Base-by-base conservation (phyloP, 2,888 invertebrate genomes). In the Caradrina kadenii region DNA sequence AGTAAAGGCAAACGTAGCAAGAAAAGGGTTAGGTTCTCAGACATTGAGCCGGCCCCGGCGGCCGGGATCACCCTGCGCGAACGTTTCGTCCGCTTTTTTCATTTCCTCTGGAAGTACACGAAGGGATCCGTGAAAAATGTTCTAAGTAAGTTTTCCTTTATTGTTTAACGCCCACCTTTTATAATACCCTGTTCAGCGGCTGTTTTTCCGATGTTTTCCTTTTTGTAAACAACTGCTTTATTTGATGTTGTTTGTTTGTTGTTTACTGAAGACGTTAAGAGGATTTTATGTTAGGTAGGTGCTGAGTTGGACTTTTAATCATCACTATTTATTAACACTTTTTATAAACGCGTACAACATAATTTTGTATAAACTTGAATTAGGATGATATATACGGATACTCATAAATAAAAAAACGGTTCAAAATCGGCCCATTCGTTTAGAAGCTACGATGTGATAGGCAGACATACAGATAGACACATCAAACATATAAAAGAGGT, bases 11-110 rank as follows among this genome's bases (percentile, higher is more conserved):
- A 85, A 76, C 80, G 80, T 70, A 55, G 54, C 53, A 94, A 93
- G 91, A 94, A 95, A 91, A 91, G 89, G 88, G 94, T 95, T 82
- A 89, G 91, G 82, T 95, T 95, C 82, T 88, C 86, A 76, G 94
- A 93, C 84, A 82, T 80, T 48, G 91, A 91, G 62, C 87, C 87
- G 76, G 79, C 74, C 66, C 89, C 89, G 78, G 42, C 54, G 58
- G 26, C 22, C 35, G 87, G 75, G 78, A 80, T 83, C 75, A 87
- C 93, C 61, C 80, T 94, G 73, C 88, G 89, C 83, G 88, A 90
- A 79, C 91, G 94, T 67, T 89, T 93, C 82, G 85, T 87, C 69
- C 86, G 83, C 53, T 90, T 93, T 88, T 90, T 93, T 84, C 88
- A 88, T 86, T 89, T 91, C 75, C 86, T 94, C 76, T 92, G 93